Conservation (phyloP, 2,113 vertebrate species). For the Caracal caracal region DNA sequence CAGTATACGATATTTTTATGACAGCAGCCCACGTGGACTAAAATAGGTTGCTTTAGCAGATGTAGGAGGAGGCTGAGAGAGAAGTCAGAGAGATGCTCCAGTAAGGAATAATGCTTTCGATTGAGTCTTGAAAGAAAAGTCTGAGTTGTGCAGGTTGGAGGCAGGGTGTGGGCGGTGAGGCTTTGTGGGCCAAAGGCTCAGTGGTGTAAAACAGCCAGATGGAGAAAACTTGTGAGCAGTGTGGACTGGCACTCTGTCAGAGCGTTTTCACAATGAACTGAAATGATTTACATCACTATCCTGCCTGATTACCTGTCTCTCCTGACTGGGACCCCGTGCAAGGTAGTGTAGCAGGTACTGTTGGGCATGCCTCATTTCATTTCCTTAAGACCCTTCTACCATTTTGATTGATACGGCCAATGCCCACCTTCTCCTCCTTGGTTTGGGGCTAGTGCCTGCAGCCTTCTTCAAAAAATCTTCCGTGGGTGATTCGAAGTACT, state of each 20-base stretch:
- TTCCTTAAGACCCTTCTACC: background rate
- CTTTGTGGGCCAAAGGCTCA: background rate
- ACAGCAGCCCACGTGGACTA: background rate
- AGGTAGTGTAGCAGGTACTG: background rate
- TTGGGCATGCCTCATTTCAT: background rate
- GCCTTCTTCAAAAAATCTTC: background rate
- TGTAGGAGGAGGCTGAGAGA: background rate
- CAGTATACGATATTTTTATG: background rate
- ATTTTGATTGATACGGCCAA: background rate
- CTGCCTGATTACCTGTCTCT: background rate
- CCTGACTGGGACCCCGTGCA: background rate
- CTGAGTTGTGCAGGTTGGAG: background rate
- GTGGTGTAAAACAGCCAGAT: background rate
- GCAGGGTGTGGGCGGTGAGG: background rate
- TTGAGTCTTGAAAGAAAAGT: background rate
- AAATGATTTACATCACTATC: background rate
- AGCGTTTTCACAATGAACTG: background rate
- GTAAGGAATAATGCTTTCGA: background rate
- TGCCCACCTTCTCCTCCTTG: rapidly evolving
- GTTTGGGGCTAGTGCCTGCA: background rate
- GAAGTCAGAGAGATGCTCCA: background rate
- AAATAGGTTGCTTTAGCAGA: background rate
- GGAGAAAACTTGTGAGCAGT: background rate
- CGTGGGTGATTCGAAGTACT: background rate
- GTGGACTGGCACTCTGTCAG: background rate